phyloP scores from a whole-genome alignment of 2,888 invertebrate species.

The Chironomus tentans region DNA sequence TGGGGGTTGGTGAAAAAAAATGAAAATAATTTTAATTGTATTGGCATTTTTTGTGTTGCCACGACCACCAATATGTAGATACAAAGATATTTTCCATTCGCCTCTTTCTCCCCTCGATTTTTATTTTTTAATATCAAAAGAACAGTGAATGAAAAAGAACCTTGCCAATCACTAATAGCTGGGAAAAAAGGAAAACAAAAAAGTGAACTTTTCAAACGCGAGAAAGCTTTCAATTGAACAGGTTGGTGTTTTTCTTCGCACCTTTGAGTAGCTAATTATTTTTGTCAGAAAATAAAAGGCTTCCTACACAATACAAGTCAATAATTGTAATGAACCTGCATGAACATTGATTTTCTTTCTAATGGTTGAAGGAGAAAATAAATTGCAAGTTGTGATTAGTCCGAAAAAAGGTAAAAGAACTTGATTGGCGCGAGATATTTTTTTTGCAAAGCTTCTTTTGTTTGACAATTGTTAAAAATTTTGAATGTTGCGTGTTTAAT shows the following conservation, averaged over 20 bases:
- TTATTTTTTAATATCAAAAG: too few species aligned
- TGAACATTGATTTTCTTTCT: too few species aligned
- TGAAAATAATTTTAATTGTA: conserved; percentile 7
- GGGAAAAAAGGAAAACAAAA: neutral
- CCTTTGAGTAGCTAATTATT: neutral
- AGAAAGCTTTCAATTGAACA: conserved; percentile 6
- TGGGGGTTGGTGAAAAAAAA: neutral
- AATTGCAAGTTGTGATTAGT: too few species aligned
- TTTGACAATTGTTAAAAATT: neutral
- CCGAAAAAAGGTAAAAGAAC: neutral
- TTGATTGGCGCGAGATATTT: neutral
- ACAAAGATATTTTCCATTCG: neutral
- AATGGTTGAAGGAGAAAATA: too few species aligned
- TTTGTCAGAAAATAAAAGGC: neutral
- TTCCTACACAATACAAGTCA: neutral
- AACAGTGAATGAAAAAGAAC: neutral
- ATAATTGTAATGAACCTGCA: too few species aligned
- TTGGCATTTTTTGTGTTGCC: conserved; percentile 21
- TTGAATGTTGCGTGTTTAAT: neutral
- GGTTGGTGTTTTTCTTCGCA: neutral
- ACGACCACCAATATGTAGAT: neutral
- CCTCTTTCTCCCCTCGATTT: neutral
- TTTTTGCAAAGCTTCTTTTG: neutral
- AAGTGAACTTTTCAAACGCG: conserved; percentile 4
- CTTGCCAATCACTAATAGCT: neutral